phyloP scores from a whole-genome alignment of 2,888 invertebrate species.

The Tetrapedia diversipes region DNA sequence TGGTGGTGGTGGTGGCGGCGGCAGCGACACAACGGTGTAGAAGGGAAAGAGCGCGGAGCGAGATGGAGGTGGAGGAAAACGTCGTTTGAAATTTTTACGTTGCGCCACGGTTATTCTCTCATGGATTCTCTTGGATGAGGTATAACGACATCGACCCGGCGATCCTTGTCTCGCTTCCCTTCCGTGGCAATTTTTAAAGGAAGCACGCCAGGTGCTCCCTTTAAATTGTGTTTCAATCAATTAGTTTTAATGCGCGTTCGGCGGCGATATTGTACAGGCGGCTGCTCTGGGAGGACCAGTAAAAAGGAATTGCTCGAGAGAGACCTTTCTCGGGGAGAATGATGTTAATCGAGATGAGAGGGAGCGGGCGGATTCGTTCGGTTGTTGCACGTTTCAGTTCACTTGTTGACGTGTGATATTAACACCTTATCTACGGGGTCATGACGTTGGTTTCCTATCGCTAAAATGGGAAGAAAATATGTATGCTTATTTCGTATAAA shows the following conservation, averaged over 20 bases:
- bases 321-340: neutral
- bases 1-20: slow-evolving; percentile 1
- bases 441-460: too few relatives aligned
- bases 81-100: slow-evolving; percentile 61
- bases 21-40: too few relatives aligned
- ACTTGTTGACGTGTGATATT: neutral
- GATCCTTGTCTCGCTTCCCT: neutral
- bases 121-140: slow-evolving; percentile 36
- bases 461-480: too few relatives aligned
- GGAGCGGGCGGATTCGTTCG: too few relatives aligned
- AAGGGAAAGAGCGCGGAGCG: slow-evolving; percentile 33
- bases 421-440: too few relatives aligned
- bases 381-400: too few relatives aligned
- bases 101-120: slow-evolving; percentile 55
- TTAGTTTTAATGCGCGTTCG: neutral
- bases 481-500: too few relatives aligned
- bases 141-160: slow-evolving; percentile 38
- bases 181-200: neutral
- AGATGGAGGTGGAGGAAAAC: slow-evolving; percentile 50
- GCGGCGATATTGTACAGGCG: neutral
- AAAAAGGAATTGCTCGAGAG: neutral
- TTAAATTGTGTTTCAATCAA: slow-evolving; percentile 23
- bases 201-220: neutral
- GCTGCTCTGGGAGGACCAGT: neutral
- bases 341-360: too few relatives aligned